Conservation (phyloP, 1,140 invertebrate species). For the Macrosteles quadrilineatus region DNA sequence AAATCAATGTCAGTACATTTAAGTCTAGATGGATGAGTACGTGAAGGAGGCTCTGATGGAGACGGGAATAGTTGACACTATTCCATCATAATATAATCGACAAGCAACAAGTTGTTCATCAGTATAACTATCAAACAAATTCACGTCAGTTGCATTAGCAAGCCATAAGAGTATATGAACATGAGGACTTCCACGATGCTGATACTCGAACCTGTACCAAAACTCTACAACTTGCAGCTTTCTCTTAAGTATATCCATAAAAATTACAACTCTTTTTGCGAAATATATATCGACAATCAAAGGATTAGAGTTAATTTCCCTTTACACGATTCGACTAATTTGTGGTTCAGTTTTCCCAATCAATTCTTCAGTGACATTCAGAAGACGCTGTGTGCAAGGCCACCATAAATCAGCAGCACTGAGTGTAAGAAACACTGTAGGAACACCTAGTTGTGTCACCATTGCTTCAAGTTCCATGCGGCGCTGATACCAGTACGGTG, state of each 20-base stretch:
- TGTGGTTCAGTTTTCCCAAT: slow-evolving; percentile 1
- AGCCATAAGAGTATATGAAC: neutral
- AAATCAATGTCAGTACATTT: too few species aligned
- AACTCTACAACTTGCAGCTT: neutral
- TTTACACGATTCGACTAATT: neutral
- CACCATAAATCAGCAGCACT: too few species aligned
- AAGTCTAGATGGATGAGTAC: too few species aligned
- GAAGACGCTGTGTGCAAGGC: too few species aligned
- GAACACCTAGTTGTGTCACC: too few species aligned
- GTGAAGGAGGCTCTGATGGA: too few species aligned
- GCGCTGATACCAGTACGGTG: too few species aligned
- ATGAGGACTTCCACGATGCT: slow-evolving; percentile 9
- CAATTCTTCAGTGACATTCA: slow-evolving; percentile 1
- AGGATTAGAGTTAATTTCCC: neutral
- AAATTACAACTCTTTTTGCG: neutral
- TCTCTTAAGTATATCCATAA: neutral
- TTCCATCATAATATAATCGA: neutral
- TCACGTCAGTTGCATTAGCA: neutral
- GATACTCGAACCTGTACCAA: slow-evolving; percentile 18
- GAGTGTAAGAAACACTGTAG: too few species aligned
- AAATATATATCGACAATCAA: neutral
- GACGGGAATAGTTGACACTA: neutral
- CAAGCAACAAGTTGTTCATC: neutral
- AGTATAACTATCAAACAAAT: slow-evolving; percentile 2
- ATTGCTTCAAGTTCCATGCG: too few species aligned